A percentile compares a stretch with the other conserved stretches of the same genome.
These are phyloP conservation scores for Macrocentrus cingulum DNA, from an alignment of 1,140 invertebrate genomes.

Conservation along the genomic window DNA sequence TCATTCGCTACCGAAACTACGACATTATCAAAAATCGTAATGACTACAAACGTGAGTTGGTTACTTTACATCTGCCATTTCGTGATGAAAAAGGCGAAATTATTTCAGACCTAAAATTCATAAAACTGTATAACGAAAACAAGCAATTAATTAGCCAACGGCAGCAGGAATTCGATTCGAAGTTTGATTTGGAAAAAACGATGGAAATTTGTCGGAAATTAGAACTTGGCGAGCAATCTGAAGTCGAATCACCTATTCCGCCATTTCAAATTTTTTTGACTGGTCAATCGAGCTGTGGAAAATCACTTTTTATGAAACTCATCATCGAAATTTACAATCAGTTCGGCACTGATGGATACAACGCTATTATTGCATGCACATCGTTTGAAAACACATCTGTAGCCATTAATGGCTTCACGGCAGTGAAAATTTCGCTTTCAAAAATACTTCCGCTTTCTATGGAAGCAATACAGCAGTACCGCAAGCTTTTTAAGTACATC, in stretches of 20 bases:
- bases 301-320: no score
- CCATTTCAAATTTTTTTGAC: no score
- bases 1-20: constrained; percentile 47
- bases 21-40: constrained; percentile 36
- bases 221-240: not conserved
- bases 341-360: not conserved
- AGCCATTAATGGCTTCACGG: constrained; percentile 33
- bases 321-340: not conserved
- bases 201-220: constrained; percentile 23
- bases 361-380: not conserved
- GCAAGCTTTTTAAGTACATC: constrained; percentile 31
- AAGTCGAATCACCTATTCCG: not conserved
- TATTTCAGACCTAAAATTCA: constrained; percentile 37
- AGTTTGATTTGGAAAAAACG: constrained; percentile 35
- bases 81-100: constrained; percentile 39
- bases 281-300: no score
- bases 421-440: constrained; percentile 13
- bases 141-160: constrained; percentile 29
- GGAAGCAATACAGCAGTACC: constrained; percentile 29
- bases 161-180: constrained; percentile 37
- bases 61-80: constrained; percentile 42
- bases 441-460: constrained; percentile 22
- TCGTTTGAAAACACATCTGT: constrained; percentile 43
- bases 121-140: constrained; percentile 30
- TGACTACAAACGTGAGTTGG: constrained; percentile 40